phyloP scores from a whole-genome alignment of 2,113 vertebrate species.

The Melospiza georgiana region DNA sequence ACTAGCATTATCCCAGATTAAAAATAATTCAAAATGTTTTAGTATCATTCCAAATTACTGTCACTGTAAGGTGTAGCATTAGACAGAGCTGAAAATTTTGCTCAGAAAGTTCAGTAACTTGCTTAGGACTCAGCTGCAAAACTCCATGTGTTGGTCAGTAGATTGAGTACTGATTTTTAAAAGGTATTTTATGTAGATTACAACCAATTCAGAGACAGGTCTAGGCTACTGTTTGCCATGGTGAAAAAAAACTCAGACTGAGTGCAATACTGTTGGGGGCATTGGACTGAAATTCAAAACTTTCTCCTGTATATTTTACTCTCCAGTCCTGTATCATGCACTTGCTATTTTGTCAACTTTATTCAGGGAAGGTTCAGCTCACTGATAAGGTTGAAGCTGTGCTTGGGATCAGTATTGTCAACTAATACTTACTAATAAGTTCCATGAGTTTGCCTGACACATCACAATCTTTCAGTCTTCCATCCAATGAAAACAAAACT shows the following conservation, averaged over 20 bases:
- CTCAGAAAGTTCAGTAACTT: not conserved
- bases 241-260: not conserved
- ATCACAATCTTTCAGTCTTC: constrained; percentile 36
- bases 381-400: constrained; percentile 1
- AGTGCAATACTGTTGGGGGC: not conserved
- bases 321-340: not conserved
- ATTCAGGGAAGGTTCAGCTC: not conserved
- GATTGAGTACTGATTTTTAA: not conserved
- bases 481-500: constrained; percentile 50
- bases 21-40: not conserved
- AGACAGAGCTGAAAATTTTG: not conserved
- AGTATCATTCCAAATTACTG: not conserved
- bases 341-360: not conserved
- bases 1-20: not conserved
- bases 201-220: not conserved
- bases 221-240: not conserved
- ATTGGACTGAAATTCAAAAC: not conserved
- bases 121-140: not conserved
- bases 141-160: not conserved
- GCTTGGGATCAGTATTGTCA: constrained; percentile 13
- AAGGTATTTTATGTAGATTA: not conserved
- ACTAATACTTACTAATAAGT: constrained; percentile 19
- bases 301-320: not conserved
- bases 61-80: not conserved
- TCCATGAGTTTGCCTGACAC: constrained; percentile 46